Evolutionary conservation across 1,140 invertebrate genomes (phyloP), one percentile per base, ranked within the genome.

Genomic region (Condylostylus longicornis): DNA sequence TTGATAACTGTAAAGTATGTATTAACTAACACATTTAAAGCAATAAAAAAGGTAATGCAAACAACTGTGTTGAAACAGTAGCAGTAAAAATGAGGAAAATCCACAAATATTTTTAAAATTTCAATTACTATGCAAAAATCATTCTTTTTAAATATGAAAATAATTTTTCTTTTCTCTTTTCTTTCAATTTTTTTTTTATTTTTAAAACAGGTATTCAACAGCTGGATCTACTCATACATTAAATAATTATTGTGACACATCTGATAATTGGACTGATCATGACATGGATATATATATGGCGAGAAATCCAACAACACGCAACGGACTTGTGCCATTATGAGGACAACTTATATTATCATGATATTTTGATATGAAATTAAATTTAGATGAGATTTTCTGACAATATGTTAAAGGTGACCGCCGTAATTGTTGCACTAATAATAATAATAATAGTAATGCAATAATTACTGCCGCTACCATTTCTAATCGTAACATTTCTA

Each of bases 261-360:
- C 79, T 25, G 81, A 89, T 55, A 89, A 88, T 56, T 91, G 86
- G 86, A 93, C 87, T 35, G 88, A 93, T 61, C 85, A 91, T 56
- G 87, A 91, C 55, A 87, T 90, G 79, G 87, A 93, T 46, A 88
- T 91, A 49, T 93, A 93, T 62, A 87, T 89, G 74, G 79, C 85
- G 36, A 71, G 86, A 49, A 90, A 90, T 65, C 78, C 82, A 35
- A 88, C 84, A 12, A 77, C 82, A 28, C 72, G 84, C 49, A 79
- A 80, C 48, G 81, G 81, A 38, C 64, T 87, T 42, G 82, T 88
- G 47, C 82, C 82, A 45, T 74, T 86, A 63, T 83, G 75, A 74
- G 65, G 65, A 48, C 50, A 46, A 37, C 48, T 54, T 47, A 49
- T 53, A 43, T 47, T 57, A 44, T 58, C 55, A 48, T 61, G 54